Evolutionary conservation across 1,140 invertebrate genomes (phyloP).

Genomic region (Dufourea novaeangliae): DNA sequence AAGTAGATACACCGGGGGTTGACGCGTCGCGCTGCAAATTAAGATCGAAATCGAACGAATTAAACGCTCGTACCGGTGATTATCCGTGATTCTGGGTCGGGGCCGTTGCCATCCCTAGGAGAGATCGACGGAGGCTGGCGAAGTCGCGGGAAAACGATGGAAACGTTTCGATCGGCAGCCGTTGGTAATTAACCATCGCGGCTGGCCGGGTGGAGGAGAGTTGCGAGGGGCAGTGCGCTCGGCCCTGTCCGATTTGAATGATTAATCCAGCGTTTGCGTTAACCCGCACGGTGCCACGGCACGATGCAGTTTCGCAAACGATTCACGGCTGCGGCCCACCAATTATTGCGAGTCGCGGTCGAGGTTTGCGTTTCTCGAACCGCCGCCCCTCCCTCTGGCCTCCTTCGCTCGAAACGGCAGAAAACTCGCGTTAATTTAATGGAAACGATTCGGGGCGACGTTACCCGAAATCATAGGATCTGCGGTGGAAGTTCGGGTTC

Average conservation of each 20-base stretch:
- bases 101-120: neutral
- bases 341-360: constrained; percentile 47
- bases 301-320: constrained; percentile 35
- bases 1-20: neutral
- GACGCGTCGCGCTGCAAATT: no score
- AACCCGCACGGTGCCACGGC: constrained; percentile 16
- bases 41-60: neutral
- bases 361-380: neutral
- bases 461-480: neutral
- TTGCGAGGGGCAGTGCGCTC: neutral
- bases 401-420: neutral
- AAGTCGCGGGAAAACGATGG: neutral
- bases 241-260: constrained; percentile 35
- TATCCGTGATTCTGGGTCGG: neutral
- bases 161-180: constrained; percentile 5
- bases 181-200: constrained; percentile 36
- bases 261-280: constrained; percentile 58
- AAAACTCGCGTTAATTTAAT: constrained; percentile 16
- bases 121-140: neutral
- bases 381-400: neutral
- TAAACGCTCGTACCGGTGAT: neutral
- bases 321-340: constrained; percentile 43
- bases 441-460: neutral
- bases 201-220: neutral
- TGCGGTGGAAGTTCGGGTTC: neutral